Base-by-base conservation (phyloP, 2,888 invertebrate species). In the Strigamia maritima region DNA sequence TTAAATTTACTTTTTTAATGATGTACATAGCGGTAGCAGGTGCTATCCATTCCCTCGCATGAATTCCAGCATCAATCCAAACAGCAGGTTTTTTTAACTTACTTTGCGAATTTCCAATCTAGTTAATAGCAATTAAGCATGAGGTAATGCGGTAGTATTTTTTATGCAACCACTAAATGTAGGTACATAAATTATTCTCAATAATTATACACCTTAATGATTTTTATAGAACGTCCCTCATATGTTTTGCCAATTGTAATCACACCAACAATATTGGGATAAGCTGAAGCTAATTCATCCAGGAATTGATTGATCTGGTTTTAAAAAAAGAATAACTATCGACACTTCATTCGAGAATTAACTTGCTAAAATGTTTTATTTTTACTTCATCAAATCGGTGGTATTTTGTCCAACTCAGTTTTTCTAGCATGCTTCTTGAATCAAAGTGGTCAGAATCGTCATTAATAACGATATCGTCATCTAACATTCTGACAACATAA, bases 61-160 rank as follows among this genome's bases (percentile, higher is more conserved):
- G 95, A 82, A 94, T 94, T 26, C 93, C 92, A 87, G 80, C 93
- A 83, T 94, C 94, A 44, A 95, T 88, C 90, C 94, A 94, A 54
- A 94, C 90, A 0, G 91, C 91, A 4, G 92, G 92, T 82, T 92
- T 92, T 8, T 12, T 31, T 31, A 28, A 2, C 8, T 10, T 44
- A 16, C 44, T 44, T 44, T 44, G 44, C 14, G 44, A 38, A 75
- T 28, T 75, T 22, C 75, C 35, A 40, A 35, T 75, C 35, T 38
- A 38, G n/a, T 35, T 74, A 7, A 74, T 4, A 31, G 31, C 2
- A 7, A 31, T 31, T 31, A 31, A 4, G 31, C 31, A 31, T 31
- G 31, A 31, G 7, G 3, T 31, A 2, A 31, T 31, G 7, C 7
- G 31, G 31, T 31, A 31, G 3, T 31, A 31, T n/a, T n/a, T n/a